Conservation (phyloP, 2,888 invertebrate genomes). For the Lepidocyrtinus sp. region DNA sequence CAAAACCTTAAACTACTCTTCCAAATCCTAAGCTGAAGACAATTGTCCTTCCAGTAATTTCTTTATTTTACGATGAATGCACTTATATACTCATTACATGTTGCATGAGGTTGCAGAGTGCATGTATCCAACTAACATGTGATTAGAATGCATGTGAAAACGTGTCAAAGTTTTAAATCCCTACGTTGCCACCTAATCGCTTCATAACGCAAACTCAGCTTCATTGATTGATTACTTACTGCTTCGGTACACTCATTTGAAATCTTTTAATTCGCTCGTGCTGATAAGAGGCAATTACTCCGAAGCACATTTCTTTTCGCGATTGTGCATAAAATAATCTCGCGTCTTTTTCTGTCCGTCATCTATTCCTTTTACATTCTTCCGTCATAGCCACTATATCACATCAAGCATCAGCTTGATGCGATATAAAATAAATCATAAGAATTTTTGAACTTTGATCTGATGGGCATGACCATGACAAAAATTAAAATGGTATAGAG, state of each 20-base stretch:
- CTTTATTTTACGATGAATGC: not conserved
- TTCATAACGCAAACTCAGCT: not conserved
- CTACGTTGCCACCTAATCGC: not conserved
- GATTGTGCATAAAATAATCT: too few relatives aligned
- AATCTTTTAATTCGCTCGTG: too few relatives aligned
- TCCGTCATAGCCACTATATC: too few relatives aligned
- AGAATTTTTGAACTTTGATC: conserved; percentile 52
- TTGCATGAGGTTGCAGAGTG: not conserved
- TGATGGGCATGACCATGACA: conserved; percentile 55
- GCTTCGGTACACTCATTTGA: conserved; percentile 1
- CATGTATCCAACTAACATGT: not conserved
- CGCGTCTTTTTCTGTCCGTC: too few relatives aligned
- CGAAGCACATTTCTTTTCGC: too few relatives aligned
- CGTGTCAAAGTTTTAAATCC: too few relatives aligned
- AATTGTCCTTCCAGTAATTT: conserved; percentile 4
- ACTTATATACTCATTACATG: too few relatives aligned
- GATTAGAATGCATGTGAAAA: not conserved
- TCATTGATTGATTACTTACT: not conserved
- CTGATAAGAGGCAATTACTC: too few relatives aligned
- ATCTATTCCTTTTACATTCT: too few relatives aligned
- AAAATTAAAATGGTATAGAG: conserved; percentile 32
- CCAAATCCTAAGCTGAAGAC: too few relatives aligned
- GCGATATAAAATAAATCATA: conserved; percentile 1
- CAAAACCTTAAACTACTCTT: not conserved
- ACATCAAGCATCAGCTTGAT: too few relatives aligned